phyloP scores from a whole-genome alignment of 2,113 vertebrate genomes.

The Seriola rivoliana region DNA sequence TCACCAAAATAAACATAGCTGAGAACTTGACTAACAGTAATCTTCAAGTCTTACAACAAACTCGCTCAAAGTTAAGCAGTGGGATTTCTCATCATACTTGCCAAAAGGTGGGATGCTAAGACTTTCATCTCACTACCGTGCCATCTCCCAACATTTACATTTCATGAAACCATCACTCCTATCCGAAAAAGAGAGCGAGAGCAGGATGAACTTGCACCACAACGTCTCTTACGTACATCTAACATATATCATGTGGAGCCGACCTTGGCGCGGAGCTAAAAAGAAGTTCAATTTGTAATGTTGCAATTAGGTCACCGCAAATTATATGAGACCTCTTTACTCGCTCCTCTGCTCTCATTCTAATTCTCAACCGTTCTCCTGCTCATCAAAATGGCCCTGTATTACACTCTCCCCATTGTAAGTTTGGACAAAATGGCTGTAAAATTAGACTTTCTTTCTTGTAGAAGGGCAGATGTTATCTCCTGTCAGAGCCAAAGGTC shows the following conservation, averaged over 20 bases:
- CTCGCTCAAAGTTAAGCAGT: conserved; percentile 46
- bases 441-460: conserved; percentile 75
- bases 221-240: conserved; percentile 1
- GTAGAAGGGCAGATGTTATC: conserved; percentile 74
- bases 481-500: conserved; percentile 73
- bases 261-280: conserved; percentile 29
- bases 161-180: neutral
- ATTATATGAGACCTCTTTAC: conserved; percentile 53
- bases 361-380: conserved; percentile 56
- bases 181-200: neutral
- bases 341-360: conserved; percentile 48
- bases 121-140: conserved; percentile 11
- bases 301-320: conserved; percentile 71
- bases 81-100: conserved; percentile 46
- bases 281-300: conserved; percentile 57
- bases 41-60: conserved; percentile 52
- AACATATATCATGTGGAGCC: conserved; percentile 27
- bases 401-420: conserved; percentile 67
- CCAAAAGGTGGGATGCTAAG: conserved; percentile 31
- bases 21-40: conserved; percentile 59
- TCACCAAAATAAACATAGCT: conserved; percentile 65
- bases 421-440: conserved; percentile 76
- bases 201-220: conserved; percentile 1
- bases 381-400: conserved; percentile 68
- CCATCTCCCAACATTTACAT: conserved; percentile 37